These are phyloP conservation scores for Allolobophora icterica DNA, from an alignment of 2,888 invertebrate species.

Conservation along the genomic window DNA sequence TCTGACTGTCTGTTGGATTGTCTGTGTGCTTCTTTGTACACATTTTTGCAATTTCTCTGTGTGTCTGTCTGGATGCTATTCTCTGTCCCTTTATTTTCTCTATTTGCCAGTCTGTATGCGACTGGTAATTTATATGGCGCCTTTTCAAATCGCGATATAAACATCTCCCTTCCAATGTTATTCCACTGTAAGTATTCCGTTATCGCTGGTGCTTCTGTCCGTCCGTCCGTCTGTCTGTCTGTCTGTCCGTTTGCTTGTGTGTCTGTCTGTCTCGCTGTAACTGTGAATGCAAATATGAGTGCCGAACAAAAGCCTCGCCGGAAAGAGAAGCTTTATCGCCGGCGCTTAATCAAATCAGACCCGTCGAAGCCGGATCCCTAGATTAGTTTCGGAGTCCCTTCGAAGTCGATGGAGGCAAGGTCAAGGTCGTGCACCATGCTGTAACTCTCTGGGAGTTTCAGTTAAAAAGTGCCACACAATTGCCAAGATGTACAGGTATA, in stretches of 20 bases:
- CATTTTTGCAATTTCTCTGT: too few relatives aligned
- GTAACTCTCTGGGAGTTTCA: too few relatives aligned
- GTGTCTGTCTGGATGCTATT: too few relatives aligned
- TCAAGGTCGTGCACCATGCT: conserved; percentile 7
- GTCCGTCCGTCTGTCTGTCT: background rate
- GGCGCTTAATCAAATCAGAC: background rate
- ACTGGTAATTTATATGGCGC: background rate
- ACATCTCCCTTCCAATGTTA: background rate
- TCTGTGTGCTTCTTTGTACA: too few relatives aligned
- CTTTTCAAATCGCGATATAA: background rate
- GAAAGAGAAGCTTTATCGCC: background rate
- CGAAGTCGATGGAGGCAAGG: background rate
- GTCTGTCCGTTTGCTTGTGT: background rate
- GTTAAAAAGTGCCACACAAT: background rate
- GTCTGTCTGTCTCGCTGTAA: background rate
- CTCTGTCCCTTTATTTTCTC: background rate
- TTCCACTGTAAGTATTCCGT: background rate
- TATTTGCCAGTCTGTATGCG: background rate
- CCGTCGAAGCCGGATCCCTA: background rate
- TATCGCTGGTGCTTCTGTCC: too few relatives aligned
- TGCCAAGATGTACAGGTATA: background rate
- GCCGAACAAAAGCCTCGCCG: background rate
- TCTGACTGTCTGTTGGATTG: too few relatives aligned
- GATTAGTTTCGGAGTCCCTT: background rate
- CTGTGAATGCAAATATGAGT: background rate